Evolutionary conservation across 2,113 vertebrate species (phyloP).

Genomic region (Psettodes erumei): DNA sequence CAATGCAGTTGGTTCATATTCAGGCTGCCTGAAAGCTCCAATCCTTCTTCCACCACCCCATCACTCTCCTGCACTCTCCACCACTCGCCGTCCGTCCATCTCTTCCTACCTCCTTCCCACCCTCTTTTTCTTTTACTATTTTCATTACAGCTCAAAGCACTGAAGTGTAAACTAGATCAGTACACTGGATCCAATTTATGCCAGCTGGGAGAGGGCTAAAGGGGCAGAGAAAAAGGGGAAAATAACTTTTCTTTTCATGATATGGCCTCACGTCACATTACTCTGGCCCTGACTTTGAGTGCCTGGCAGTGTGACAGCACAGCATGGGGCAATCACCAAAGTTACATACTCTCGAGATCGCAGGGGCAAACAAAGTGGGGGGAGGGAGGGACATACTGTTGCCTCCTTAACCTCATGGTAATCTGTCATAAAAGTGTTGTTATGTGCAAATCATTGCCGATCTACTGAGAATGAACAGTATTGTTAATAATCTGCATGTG

Average conservation of each 20-base stretch:
- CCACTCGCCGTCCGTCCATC: constrained; percentile 30
- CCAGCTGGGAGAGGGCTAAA: constrained; percentile 9
- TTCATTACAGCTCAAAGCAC: constrained; percentile 18
- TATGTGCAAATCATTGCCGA: neutral
- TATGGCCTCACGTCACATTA: constrained; percentile 47
- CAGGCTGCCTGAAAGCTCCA: constrained; percentile 72
- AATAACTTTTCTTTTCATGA: constrained; percentile 10
- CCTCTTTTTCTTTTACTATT: neutral
- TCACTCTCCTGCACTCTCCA: constrained; percentile 39
- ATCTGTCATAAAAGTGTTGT: constrained; percentile 50
- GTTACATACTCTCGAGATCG: constrained; percentile 21
- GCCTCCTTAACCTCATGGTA: constrained; percentile 36
- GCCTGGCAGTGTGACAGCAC: constrained; percentile 53
- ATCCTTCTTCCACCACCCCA: constrained; percentile 52
- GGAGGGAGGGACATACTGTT: constrained; percentile 11
- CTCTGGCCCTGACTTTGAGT: constrained; percentile 27
- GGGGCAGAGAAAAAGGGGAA: constrained; percentile 15
- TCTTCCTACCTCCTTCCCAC: constrained; percentile 30
- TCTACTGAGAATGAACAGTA: constrained; percentile 15
- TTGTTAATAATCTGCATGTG: neutral
- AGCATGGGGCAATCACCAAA: constrained; percentile 47
- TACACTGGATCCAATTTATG: constrained; percentile 58
- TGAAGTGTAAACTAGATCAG: constrained; percentile 37
- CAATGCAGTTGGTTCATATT: constrained; percentile 83
- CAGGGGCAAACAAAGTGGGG: constrained; percentile 24